A percentile compares a stretch with the other conserved stretches of the same genome.
Conservation (phyloP, 2,797 vertebrate genomes). For the Mus minutoides region DNA sequence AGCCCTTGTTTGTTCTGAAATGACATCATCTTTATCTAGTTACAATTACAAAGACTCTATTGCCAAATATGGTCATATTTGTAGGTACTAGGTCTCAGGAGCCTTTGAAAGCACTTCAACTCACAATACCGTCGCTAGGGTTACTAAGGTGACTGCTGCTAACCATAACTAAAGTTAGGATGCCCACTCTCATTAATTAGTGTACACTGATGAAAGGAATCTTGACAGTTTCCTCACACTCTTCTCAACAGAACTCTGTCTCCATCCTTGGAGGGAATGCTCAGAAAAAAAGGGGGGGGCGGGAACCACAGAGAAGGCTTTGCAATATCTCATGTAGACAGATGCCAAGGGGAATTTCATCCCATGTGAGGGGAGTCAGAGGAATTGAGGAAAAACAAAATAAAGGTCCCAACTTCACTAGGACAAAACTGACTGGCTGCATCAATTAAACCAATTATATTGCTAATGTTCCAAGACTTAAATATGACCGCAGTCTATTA, state of each 20-base stretch:
- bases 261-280: background rate
- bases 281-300: conserved; percentile 42
- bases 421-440: background rate
- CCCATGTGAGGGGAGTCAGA: background rate
- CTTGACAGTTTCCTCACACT: background rate
- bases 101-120: background rate
- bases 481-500: background rate
- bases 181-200: background rate
- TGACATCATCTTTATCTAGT: background rate
- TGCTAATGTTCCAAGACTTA: background rate
- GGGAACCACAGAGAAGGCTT: background rate
- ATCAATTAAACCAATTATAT: background rate
- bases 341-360: background rate
- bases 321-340: background rate
- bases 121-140: background rate
- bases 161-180: background rate
- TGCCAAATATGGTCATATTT: background rate
- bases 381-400: background rate
- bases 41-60: background rate
- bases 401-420: background rate
- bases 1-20: background rate
- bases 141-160: background rate
- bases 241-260: background rate
- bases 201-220: background rate
- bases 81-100: background rate